Conservation (phyloP, 1,140 invertebrate genomes). For the Ceratina calcarata region DNA sequence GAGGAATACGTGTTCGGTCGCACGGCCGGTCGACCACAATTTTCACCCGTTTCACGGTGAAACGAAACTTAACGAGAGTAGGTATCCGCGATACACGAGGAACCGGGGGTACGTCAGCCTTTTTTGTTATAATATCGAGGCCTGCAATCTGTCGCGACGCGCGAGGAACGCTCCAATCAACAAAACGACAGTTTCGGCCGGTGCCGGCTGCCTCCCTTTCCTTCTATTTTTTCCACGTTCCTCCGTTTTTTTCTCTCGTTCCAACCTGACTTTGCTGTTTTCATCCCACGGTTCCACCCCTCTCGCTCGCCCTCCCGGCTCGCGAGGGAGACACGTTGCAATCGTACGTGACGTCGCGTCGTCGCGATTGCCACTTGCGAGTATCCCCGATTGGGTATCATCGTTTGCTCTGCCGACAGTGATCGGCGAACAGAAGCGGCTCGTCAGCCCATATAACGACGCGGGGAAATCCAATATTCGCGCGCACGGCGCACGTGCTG, state of each 20-base stretch:
- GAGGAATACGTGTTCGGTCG: neutral
- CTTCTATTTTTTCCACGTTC: constrained; percentile 10
- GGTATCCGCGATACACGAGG: neutral
- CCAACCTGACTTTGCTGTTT: constrained; percentile 50
- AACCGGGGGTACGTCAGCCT: constrained; percentile 1
- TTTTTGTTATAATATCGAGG: constrained; percentile 39
- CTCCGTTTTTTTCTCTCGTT: constrained; percentile 25
- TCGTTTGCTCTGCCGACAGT: constrained; percentile 39
- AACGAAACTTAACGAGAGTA: constrained; percentile 11
- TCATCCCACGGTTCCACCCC: constrained; percentile 19
- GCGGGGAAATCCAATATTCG: constrained; percentile 61
- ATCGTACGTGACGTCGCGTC: constrained; percentile 61
- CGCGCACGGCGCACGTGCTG: constrained; percentile 23
- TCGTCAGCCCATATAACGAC: constrained; percentile 55
- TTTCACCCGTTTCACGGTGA: neutral
- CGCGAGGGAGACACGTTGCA: constrained; percentile 53
- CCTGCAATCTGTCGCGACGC: constrained; percentile 17
- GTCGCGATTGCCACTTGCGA: constrained; percentile 61
- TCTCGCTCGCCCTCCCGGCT: constrained; percentile 20
- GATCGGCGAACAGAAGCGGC: constrained; percentile 51
- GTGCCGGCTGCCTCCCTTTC: neutral
- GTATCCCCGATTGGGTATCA: constrained; percentile 56
- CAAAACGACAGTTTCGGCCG: constrained; percentile 56
- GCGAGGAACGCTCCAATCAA: constrained; percentile 57
- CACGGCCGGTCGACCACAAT: neutral